Percentiles rank a stretch among this genome's conserved stretches.
Conservation (phyloP, 1,140 invertebrate species). For the Scaptomyza pallida region DNA sequence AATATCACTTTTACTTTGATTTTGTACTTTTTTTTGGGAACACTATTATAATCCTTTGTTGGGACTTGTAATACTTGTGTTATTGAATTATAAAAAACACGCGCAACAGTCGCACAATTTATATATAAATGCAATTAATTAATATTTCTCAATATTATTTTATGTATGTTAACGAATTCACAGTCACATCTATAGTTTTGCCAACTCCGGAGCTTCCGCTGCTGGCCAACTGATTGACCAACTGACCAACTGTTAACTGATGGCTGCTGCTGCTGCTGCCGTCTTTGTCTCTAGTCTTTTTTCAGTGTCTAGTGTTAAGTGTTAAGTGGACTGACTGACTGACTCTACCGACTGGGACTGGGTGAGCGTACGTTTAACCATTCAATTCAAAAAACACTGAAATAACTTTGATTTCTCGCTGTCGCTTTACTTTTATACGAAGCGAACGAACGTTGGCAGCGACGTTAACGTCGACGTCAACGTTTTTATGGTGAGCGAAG, state of each 20-base stretch:
- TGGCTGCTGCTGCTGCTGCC: conserved; percentile 9
- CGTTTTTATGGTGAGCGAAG: conserved; percentile 41
- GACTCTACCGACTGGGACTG: conserved; percentile 61
- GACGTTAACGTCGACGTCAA: conserved; percentile 28
- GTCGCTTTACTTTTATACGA: conserved; percentile 83
- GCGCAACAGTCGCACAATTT: conserved; percentile 32
- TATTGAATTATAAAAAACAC: conserved; percentile 32
- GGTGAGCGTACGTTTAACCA: conserved; percentile 67
- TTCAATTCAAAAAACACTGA: conserved; percentile 83
- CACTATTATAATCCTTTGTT: conserved; percentile 44
- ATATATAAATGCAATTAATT: conserved; percentile 21
- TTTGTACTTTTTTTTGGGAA: conserved; percentile 32
- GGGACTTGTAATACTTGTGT: conserved; percentile 33
- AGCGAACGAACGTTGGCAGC: conserved; percentile 36
- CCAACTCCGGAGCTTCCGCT: conserved; percentile 28
- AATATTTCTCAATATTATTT: conserved; percentile 5
- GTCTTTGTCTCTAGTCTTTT: conserved; percentile 4
- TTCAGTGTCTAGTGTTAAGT: conserved; percentile 23
- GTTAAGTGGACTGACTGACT: conserved; percentile 55
- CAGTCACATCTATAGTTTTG: conserved; percentile 40
- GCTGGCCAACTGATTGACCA: conserved; percentile 35
- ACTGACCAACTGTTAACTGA: conserved; percentile 31
- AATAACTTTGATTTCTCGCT: conserved; percentile 81
- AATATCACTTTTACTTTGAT: conserved; percentile 53
- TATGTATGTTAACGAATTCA: conserved; percentile 35